Base-by-base conservation (phyloP, 2,888 invertebrate species). In the Patella caerulea region DNA sequence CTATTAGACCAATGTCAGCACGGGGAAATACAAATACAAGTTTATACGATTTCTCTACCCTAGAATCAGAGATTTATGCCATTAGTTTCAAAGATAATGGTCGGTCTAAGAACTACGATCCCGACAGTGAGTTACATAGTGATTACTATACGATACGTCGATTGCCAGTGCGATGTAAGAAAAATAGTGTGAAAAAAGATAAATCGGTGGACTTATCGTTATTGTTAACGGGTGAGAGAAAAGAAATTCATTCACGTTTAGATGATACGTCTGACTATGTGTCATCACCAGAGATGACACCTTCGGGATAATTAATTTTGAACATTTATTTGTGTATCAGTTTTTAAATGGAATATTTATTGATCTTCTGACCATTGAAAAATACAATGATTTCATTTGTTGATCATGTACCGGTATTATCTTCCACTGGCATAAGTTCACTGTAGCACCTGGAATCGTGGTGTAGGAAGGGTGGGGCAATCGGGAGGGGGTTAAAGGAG, bases 91-190 rank as follows among this genome's bases (percentile, higher is more conserved):
- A 65, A 65, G 65, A 24, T 11, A 65, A 24, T 2, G 65, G 65
- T 19, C 45, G 45, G 45, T 45, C 45, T 45, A 45, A 45, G 45
- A 45, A 45, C 45, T 83, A 78, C 75, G 84, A 84, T 45, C 78
- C 82, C 1, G 76, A 81, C 69, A 81, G 82, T 70, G 85, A 86
- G 52, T 71, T 81, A 1, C 83, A 81, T 54, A 83, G 81, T 72
- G 86, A 86, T 69, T 81, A 82, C 59, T 84, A 81, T 78, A 80
- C 79, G 72, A 78, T 84, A n/a, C 84, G 84, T 74, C 78, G 84
- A 24, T 24, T 65, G 12, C 65, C 65, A 3, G 19, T 24, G 2
- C 19, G 65, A 14, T 24, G 19, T 65, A 65, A 65, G 65, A 65
- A 65, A 65, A 19, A 11, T 4, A 65, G 0, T 19, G 65, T 65